Evolutionary conservation across 1,140 invertebrate species (phyloP).

Genomic region (Papilio polyxenes): DNA sequence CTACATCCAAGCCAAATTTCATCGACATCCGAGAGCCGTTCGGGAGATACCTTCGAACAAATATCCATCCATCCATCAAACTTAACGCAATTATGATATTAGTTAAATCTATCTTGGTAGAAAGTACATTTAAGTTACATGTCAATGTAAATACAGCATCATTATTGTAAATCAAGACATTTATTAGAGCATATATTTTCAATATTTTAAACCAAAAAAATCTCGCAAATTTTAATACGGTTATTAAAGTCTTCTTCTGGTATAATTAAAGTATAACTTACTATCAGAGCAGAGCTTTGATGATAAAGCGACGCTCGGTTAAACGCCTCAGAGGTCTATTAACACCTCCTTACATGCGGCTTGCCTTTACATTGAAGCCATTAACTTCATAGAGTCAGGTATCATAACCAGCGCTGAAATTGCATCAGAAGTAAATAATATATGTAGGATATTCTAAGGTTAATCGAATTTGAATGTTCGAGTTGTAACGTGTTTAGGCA

Average conservation of each 20-base stretch:
- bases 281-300: slow-evolving; percentile 12
- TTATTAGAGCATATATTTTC: too few relatives aligned
- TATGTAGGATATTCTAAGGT: background rate
- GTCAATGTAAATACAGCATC: too few relatives aligned
- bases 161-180: too few relatives aligned
- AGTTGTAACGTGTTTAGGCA: background rate
- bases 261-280: slow-evolving; percentile 24
- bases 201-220: background rate
- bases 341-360: slow-evolving; percentile 9
- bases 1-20: too few relatives aligned
- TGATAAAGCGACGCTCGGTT: slow-evolving; percentile 17
- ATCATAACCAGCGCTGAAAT: background rate
- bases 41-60: too few relatives aligned
- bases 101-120: too few relatives aligned
- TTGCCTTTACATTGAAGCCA: slow-evolving; percentile 11
- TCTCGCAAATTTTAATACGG: background rate
- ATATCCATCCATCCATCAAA: too few relatives aligned
- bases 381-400: background rate
- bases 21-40: too few relatives aligned
- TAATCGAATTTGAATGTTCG: background rate
- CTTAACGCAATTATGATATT: too few relatives aligned
- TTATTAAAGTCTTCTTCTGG: background rate
- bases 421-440: slow-evolving; percentile 6
- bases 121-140: too few relatives aligned
- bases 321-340: slow-evolving; percentile 4